Evolutionary conservation across 2,888 invertebrate genomes (phyloP).

Genomic region (Byasa hedistus): DNA sequence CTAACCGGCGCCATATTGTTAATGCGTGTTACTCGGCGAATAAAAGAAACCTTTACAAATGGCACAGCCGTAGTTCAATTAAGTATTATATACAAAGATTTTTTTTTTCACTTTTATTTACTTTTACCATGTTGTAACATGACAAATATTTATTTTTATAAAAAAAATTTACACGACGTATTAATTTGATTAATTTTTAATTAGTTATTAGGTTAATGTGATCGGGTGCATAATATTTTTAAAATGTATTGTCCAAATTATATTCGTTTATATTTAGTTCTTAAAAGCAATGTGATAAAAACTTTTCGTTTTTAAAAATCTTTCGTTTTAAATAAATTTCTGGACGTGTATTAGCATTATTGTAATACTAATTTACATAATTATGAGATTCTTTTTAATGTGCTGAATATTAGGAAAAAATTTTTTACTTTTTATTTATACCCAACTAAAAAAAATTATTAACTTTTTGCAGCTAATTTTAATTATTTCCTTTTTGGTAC

Average conservation of each 20-base stretch:
- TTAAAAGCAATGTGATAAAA: slow-evolving; percentile 19
- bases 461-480: too few relatives aligned
- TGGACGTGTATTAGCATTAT: too few relatives aligned
- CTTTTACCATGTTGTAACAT: slow-evolving; percentile 69
- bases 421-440: too few relatives aligned
- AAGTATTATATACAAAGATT: slow-evolving; percentile 66
- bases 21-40: not conserved
- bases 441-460: too few relatives aligned
- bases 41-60: slow-evolving; percentile 5
- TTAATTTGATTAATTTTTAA: slow-evolving; percentile 33
- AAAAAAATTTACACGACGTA: slow-evolving; percentile 36
- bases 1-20: not conserved
- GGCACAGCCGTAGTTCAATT: slow-evolving; percentile 43
- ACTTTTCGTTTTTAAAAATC: too few relatives aligned
- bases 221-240: slow-evolving; percentile 57
- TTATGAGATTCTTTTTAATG: too few relatives aligned
- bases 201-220: slow-evolving; percentile 40
- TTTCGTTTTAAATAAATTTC: too few relatives aligned
- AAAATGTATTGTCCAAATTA: slow-evolving; percentile 29
- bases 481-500: too few relatives aligned
- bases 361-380: too few relatives aligned
- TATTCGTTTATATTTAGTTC: slow-evolving; percentile 32
- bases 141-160: slow-evolving; percentile 71
- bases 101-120: slow-evolving; percentile 53
- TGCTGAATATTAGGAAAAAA: too few relatives aligned